phyloP scores from a whole-genome alignment of 2,888 invertebrate genomes.

The Chrysolina oricalcia region DNA sequence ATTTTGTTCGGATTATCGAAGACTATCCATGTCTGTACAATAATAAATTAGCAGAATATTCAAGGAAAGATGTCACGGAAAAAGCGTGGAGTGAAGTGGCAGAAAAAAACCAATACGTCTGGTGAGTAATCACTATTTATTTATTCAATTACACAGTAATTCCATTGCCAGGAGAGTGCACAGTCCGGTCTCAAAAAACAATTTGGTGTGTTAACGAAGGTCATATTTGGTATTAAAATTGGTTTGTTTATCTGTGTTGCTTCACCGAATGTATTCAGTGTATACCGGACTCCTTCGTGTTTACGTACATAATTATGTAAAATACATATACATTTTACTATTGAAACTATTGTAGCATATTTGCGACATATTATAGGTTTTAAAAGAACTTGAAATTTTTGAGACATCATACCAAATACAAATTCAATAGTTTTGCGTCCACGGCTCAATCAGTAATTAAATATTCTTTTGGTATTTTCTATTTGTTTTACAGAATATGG shows the following conservation, averaged over 20 bases:
- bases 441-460: conserved; percentile 33
- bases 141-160: conserved; percentile 33
- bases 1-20: no score
- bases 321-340: conserved; percentile 39
- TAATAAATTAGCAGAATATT: no score
- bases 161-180: conserved; percentile 30
- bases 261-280: no score
- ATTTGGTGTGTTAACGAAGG: conserved; percentile 31
- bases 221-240: no score
- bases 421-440: conserved; percentile 33
- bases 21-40: no score
- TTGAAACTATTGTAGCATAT: no score
- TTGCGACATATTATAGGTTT: no score
- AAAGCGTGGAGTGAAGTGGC: no score
- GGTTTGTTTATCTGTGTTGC: no score
- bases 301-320: conserved; percentile 37
- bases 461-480: conserved; percentile 35
- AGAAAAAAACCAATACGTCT: no score
- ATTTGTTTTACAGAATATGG: conserved; percentile 25
- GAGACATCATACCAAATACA: conserved; percentile 38
- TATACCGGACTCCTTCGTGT: no score
- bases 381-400: conserved; percentile 37
- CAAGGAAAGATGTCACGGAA: no score
- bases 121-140: conserved; percentile 30
- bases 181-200: conserved; percentile 30